Evolutionary conservation across 2,888 invertebrate species (phyloP), one percentile per base, ranked within the genome.

Genomic region (Drosophila sordidula): DNA sequence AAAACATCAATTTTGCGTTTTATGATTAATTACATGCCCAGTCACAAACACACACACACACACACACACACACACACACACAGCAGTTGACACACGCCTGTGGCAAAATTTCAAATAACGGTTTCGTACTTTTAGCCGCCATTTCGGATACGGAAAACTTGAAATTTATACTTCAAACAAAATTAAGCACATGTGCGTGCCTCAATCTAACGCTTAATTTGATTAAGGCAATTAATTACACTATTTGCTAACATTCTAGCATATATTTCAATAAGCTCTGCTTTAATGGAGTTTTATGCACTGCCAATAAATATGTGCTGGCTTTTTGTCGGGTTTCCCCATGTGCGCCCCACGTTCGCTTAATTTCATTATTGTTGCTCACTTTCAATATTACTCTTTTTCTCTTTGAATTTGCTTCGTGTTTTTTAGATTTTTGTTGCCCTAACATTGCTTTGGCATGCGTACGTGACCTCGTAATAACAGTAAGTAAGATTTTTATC

Each of bases 391-490:
- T 18, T 57, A 44, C 41, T 55, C 6, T 42, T 16, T 25, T 42
- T 39, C 8, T 29, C 29, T 8, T 29, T 29, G 9, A 9, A 29
- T 29, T 29, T 34, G 32, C 4, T 12, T 12, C 32, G 32, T 12
- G 32, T 16, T 50, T 4, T 38, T 25, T 16, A 50, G 18, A 18
- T 18, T 6, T 36, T 25, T 2, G 22, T 26, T 18, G 6, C 18
- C 36, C 41, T 41, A 32, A 16, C 44, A 3, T 34, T 51, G 41
- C 38, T 58, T 47, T 59, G 49, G 52, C 65, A 54, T 65, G 87
- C 86, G 89, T 89, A 85, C 85, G 85, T 85, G 85, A 85, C 89
- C 89, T 81, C 86, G 84, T 85, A 87, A 79, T 85, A 81, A 71
- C 63, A 71, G 66, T 63, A 81, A 85, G 87, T 79, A 87, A 87